These are phyloP conservation scores for Caradrina kadenii DNA, from an alignment of 2,888 invertebrate species.

Conservation along the genomic window DNA sequence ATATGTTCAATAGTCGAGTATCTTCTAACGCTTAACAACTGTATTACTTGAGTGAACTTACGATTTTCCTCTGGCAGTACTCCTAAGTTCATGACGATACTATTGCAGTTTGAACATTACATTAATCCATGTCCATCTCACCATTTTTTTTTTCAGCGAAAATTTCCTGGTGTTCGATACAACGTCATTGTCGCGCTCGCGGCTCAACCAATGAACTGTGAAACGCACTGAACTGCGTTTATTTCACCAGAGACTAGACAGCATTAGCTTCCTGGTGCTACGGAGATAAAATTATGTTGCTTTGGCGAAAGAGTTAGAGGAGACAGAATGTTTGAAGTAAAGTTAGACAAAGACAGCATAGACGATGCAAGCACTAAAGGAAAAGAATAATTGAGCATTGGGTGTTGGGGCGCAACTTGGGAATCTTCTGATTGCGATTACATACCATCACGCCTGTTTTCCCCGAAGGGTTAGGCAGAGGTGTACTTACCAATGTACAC, in stretches of 20 bases:
- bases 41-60: constrained; percentile 4
- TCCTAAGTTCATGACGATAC: constrained; percentile 9
- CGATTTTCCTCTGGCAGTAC: background rate
- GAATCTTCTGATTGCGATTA: too few species aligned
- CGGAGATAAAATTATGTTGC: constrained; percentile 15
- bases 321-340: background rate
- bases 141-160: too few species aligned
- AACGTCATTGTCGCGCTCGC: constrained; percentile 19
- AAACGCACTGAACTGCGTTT: constrained; percentile 43
- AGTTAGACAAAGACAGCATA: background rate
- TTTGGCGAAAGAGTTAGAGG: background rate
- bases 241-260: constrained; percentile 12
- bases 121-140: background rate
- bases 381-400: background rate
- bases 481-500: too few species aligned
- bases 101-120: background rate
- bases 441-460: too few species aligned
- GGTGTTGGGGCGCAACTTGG: background rate
- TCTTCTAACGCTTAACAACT: background rate
- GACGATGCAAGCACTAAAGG: background rate
- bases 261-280: constrained; percentile 27
- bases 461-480: too few species aligned
- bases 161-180: constrained; percentile 20
- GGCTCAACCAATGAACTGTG: constrained; percentile 42
- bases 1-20: background rate